These are phyloP conservation scores for Takifugu flavidus DNA, from an alignment of 2,113 vertebrate genomes.

Conservation along the genomic window DNA sequence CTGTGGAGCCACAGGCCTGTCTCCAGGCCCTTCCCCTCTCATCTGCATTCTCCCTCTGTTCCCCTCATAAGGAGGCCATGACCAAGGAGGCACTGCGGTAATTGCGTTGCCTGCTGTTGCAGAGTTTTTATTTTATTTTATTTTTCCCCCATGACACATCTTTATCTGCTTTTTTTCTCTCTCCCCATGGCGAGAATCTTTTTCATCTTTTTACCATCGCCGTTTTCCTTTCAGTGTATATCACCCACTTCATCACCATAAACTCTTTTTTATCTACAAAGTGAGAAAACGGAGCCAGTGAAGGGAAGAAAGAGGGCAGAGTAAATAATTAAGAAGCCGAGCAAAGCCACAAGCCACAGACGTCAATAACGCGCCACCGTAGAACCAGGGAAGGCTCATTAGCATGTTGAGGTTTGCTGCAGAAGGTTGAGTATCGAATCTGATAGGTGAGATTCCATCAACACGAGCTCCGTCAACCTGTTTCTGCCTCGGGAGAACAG, in stretches of 20 bases:
- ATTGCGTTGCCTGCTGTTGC: constrained; percentile 50
- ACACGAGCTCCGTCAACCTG: no score
- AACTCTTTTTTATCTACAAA: constrained; percentile 8
- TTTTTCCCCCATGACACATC: constrained; percentile 37
- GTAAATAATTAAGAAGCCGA: constrained; percentile 55
- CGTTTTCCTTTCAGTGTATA: background rate
- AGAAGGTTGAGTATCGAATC: background rate
- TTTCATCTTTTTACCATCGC: constrained; percentile 27
- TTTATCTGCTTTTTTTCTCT: constrained; percentile 15
- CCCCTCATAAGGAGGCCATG: constrained; percentile 55
- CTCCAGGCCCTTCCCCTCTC: constrained; percentile 40
- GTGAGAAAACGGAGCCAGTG: constrained; percentile 12
- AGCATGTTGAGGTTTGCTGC: constrained; percentile 29
- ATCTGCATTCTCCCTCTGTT: constrained; percentile 56
- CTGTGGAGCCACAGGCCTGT: constrained; percentile 50
- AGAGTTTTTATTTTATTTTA: constrained; percentile 33
- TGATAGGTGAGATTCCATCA: no score
- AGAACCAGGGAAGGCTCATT: constrained; percentile 37
- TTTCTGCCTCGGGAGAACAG: no score
- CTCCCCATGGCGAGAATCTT: constrained; percentile 15
- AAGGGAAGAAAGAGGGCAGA: constrained; percentile 26
- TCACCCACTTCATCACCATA: constrained; percentile 14
- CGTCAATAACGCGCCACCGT: constrained; percentile 47
- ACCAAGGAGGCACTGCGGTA: constrained; percentile 37
- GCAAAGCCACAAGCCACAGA: constrained; percentile 40